Evolutionary conservation across 2,113 vertebrate genomes (phyloP).

Genomic region (Nycticorax nycticorax): DNA sequence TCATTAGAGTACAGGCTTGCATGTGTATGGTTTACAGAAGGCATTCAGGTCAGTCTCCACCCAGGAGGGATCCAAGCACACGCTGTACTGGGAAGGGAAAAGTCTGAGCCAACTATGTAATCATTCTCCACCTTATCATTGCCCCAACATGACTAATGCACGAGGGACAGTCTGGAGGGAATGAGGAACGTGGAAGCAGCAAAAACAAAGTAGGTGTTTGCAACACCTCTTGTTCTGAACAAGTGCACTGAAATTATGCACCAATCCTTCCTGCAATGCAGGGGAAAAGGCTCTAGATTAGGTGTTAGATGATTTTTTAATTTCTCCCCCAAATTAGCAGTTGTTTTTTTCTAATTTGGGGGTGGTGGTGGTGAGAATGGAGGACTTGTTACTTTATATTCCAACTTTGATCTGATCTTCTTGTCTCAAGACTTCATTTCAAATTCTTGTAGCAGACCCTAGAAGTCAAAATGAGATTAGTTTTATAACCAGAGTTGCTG

Average conservation of each 20-base stretch:
- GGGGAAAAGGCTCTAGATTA: background rate
- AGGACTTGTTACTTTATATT: background rate
- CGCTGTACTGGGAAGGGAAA: slow-evolving; percentile 53
- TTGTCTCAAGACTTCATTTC: background rate
- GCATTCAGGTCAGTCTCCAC: slow-evolving; percentile 63
- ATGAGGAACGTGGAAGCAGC: slow-evolving; percentile 29
- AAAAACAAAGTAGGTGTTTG: slow-evolving; percentile 10
- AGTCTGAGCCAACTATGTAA: slow-evolving; percentile 67
- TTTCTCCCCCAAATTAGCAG: background rate
- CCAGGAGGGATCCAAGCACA: slow-evolving; percentile 52
- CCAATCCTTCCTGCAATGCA: background rate
- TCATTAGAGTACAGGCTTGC: slow-evolving; percentile 30
- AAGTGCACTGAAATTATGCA: background rate
- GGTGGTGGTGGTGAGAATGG: fast-evolving
- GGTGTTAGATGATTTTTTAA: background rate
- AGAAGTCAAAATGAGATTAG: background rate
- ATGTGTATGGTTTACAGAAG: background rate
- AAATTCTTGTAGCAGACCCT: background rate
- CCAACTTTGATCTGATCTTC: background rate
- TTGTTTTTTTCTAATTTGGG: background rate
- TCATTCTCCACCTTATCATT: slow-evolving; percentile 66
- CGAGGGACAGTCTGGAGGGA: slow-evolving; percentile 53
- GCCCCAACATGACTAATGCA: slow-evolving; percentile 60
- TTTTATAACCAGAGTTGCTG: background rate
- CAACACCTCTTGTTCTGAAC: background rate